phyloP scores from a whole-genome alignment of 2,797 vertebrate genomes.

The Girardinus metallicus region DNA sequence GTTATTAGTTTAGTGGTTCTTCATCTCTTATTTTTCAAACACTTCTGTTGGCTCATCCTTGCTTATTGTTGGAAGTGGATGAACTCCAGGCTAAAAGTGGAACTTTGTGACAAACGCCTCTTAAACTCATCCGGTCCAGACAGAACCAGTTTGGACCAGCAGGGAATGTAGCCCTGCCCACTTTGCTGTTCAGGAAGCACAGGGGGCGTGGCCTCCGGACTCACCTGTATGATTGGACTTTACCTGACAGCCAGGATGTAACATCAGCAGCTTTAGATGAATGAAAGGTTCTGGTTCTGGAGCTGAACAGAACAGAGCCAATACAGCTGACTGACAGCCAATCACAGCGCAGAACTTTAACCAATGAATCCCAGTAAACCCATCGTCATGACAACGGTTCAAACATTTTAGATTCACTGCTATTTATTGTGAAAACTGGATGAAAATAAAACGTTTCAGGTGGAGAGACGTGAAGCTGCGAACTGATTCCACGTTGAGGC shows the following conservation, averaged over 20 bases:
- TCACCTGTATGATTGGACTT: neutral
- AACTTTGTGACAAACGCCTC: neutral
- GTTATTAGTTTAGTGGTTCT: neutral
- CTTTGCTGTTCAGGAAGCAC: neutral
- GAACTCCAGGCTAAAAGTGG: neutral
- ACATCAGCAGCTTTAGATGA: neutral
- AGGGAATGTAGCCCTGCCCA: neutral
- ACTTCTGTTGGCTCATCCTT: neutral
- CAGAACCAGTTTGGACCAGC: neutral
- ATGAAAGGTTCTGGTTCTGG: neutral
- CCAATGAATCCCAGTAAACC: neutral
- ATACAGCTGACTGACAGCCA: neutral
- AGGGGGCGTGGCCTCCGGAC: neutral
- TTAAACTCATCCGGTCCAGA: neutral
- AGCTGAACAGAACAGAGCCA: neutral
- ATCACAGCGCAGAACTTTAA: neutral
- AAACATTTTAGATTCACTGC: neutral
- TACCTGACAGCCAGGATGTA: neutral
- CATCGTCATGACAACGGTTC: neutral
- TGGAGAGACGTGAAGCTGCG: neutral
- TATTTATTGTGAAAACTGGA: conserved; percentile 9
- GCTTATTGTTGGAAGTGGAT: neutral
- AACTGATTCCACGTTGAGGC: neutral
- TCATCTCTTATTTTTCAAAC: neutral
- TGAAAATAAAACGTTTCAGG: neutral